Evolutionary conservation across 2,888 invertebrate genomes (phyloP).

Genomic region (Eupithecia insigniata): DNA sequence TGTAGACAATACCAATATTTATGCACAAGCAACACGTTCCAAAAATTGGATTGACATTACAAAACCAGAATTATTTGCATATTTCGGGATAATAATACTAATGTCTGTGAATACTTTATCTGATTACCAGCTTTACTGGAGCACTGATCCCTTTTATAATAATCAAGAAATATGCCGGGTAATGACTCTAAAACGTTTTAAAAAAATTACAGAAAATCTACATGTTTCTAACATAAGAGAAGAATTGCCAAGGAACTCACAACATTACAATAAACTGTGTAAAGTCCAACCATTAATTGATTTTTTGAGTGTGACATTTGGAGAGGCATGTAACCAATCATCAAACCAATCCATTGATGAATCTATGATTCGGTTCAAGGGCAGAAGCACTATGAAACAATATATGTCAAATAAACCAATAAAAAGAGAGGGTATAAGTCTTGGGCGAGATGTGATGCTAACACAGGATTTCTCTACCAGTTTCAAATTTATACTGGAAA

Average conservation of each 20-base stretch:
- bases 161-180: slow-evolving; percentile 14
- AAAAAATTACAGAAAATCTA: slow-evolving; percentile 15
- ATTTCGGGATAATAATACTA: slow-evolving; percentile 17
- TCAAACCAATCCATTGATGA: slow-evolving; percentile 21
- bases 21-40: too few relatives aligned
- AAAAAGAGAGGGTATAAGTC: slow-evolving; percentile 15
- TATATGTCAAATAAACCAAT: slow-evolving; percentile 22
- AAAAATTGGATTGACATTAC: slow-evolving; percentile 18
- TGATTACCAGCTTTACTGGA: slow-evolving; percentile 18
- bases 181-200: slow-evolving; percentile 17
- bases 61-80: slow-evolving; percentile 14
- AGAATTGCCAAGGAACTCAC: slow-evolving; percentile 4
- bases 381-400: slow-evolving; percentile 25
- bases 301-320: slow-evolving; percentile 20
- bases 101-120: slow-evolving; percentile 14
- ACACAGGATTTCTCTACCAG: slow-evolving; percentile 23
- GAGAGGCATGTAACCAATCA: slow-evolving; percentile 24
- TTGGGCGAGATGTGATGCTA: slow-evolving; percentile 23
- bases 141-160: slow-evolving; percentile 18
- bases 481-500: slow-evolving; percentile 16
- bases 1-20: too few relatives aligned
- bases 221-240: slow-evolving; percentile 2
- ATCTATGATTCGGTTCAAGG: slow-evolving; percentile 9
- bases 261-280: slow-evolving; percentile 2
- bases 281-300: neutral